phyloP scores from a whole-genome alignment of 1,140 invertebrate genomes.

The Lordiphosa mommai region DNA sequence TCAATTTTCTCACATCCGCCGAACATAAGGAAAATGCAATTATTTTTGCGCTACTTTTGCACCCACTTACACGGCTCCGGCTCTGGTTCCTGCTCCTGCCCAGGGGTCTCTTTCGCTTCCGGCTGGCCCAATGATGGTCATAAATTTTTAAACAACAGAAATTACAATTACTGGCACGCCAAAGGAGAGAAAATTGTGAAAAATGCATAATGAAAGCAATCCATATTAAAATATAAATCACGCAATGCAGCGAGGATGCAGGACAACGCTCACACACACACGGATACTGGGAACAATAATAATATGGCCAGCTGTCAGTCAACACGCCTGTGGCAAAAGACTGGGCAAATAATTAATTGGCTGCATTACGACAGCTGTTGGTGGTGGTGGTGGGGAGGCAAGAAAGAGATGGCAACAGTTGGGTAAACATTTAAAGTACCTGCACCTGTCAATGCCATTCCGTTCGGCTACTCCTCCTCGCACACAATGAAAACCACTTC shows the following conservation, averaged over 20 bases:
- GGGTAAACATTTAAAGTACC: slow-evolving; percentile 39
- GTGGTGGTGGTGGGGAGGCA: background rate
- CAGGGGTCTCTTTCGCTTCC: slow-evolving; percentile 27
- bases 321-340: slow-evolving; percentile 44
- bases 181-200: slow-evolving; percentile 42
- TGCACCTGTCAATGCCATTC: slow-evolving; percentile 56
- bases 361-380: slow-evolving; percentile 44
- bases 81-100: slow-evolving; percentile 7
- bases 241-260: slow-evolving; percentile 36
- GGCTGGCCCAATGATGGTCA: slow-evolving; percentile 58
- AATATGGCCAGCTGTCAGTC: slow-evolving; percentile 64
- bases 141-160: slow-evolving; percentile 77
- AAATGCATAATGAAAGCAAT: slow-evolving; percentile 75
- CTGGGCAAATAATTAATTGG: slow-evolving; percentile 68
- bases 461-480: slow-evolving; percentile 16
- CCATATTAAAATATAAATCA: slow-evolving; percentile 74
- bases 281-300: slow-evolving; percentile 57
- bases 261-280: slow-evolving; percentile 27
- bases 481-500: slow-evolving; percentile 2
- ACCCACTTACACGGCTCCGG: slow-evolving; percentile 38
- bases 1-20: slow-evolving; percentile 33
- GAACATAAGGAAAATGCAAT: slow-evolving; percentile 49
- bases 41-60: slow-evolving; percentile 57
- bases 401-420: slow-evolving; percentile 3
- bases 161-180: slow-evolving; percentile 62